Percentiles rank a stretch among this genome's conserved stretches.
phyloP scores from a whole-genome alignment of 2,797 vertebrate genomes.

The Catamblyrhynchus diadema region DNA sequence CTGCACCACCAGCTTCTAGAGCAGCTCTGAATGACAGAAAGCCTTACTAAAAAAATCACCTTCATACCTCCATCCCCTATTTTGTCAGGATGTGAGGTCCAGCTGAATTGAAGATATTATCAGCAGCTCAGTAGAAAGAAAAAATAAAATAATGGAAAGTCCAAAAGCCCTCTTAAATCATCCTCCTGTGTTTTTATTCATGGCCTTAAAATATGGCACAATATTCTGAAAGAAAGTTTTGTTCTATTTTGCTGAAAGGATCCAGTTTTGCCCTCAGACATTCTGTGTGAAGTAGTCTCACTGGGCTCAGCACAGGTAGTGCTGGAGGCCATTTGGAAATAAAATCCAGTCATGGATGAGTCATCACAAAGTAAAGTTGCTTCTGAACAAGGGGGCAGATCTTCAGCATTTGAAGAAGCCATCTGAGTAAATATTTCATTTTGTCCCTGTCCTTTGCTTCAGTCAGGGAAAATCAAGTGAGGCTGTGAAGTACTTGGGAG shows the following conservation, averaged over 20 bases:
- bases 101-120: not conserved
- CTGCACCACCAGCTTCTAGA: not conserved
- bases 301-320: not conserved
- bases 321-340: not conserved
- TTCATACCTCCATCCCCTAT: not conserved
- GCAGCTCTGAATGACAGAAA: not conserved
- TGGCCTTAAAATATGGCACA: not conserved
- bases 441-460: constrained; percentile 36
- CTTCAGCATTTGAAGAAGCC: not conserved
- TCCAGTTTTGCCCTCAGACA: not conserved
- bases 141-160: not conserved
- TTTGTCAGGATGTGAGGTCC: not conserved
- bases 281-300: not conserved
- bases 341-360: not conserved
- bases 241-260: not conserved
- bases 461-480: constrained; percentile 73
- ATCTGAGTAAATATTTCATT: not conserved
- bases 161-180: not conserved
- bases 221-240: not conserved
- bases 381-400: not conserved
- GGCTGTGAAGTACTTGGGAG: constrained; percentile 65
- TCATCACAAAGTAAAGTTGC: not conserved
- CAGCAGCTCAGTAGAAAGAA: not conserved
- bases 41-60: not conserved
- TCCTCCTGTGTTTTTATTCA: not conserved